These are phyloP conservation scores for Todus mexicanus DNA, from an alignment of 2,797 vertebrate species.

Conservation along the genomic window DNA sequence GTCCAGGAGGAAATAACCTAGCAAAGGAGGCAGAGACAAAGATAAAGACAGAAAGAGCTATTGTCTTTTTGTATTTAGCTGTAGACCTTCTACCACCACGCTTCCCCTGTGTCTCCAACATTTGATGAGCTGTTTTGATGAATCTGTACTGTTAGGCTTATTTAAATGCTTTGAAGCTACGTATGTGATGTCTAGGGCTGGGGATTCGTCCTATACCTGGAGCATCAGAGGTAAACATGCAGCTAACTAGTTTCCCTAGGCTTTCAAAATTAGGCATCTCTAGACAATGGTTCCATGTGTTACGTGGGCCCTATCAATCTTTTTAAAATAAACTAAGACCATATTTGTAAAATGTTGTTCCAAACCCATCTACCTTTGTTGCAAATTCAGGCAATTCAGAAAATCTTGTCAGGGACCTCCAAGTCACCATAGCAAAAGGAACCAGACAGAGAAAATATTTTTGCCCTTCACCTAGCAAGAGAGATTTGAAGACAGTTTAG, in stretches of 20 bases:
- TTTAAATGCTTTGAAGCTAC: background rate
- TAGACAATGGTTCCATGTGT: background rate
- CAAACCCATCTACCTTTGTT: background rate
- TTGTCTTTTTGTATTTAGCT: background rate
- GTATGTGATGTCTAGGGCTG: background rate
- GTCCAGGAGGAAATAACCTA: background rate
- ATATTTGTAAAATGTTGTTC: background rate
- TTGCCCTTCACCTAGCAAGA: background rate
- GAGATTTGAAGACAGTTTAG: background rate
- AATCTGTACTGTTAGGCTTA: background rate
- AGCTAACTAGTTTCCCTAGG: background rate
- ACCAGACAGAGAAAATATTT: background rate
- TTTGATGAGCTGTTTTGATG: background rate
- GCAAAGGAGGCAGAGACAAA: background rate
- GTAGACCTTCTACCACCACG: background rate
- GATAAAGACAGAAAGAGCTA: background rate
- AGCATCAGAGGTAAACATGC: background rate
- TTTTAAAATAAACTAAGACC: background rate
- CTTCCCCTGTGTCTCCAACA: background rate
- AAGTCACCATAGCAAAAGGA: background rate
- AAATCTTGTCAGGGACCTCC: background rate
- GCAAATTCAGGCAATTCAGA: background rate
- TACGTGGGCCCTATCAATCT: background rate
- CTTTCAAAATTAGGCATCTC: background rate
- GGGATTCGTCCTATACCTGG: background rate